Evolutionary conservation across 2,888 invertebrate genomes (phyloP), one percentile per base, ranked within the genome.

Genomic region (Willowsia nigromaculata): DNA sequence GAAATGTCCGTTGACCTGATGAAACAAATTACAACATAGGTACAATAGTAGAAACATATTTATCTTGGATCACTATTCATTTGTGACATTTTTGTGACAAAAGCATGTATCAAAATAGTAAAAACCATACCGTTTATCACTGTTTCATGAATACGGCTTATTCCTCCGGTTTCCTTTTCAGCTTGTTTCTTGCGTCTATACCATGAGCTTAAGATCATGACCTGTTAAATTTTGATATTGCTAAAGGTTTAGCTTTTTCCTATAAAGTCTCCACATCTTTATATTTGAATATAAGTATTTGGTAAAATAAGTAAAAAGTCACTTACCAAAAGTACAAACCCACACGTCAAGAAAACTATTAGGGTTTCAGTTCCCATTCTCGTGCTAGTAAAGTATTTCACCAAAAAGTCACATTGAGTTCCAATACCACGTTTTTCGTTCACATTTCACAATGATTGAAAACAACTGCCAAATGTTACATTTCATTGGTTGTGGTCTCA

Each of bases 1-100:
- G 37, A 40, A 89, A 62, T 59, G 85, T 40, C 43, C 89, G 18
- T 80, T 89, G 85, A 11, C 86, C 89, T 89, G n/a, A 43, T 40
- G 50, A 9, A 43, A 43, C 18, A 18, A 47, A 2, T 47, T 25
- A 47, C 11, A 47, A 22, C 9, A 25, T 40, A 15, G 9, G 18
- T 74, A 11, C 30, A 62, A 25, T n/a, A n/a, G n/a, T n/a, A n/a
- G n/a, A n/a, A n/a, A n/a, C n/a, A n/a, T n/a, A n/a, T n/a, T n/a
- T n/a, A n/a, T n/a, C n/a, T n/a, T n/a, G n/a, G n/a, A n/a, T n/a
- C n/a, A n/a, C n/a, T n/a, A n/a, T n/a, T n/a, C n/a, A n/a, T n/a
- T n/a, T n/a, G n/a, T n/a, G n/a, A n/a, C n/a, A n/a, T n/a, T n/a
- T n/a, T n/a, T n/a, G n/a, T n/a, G n/a, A n/a, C n/a, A 13, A 25